A percentile compares a stretch with the other conserved stretches of the same genome.
phyloP scores from a whole-genome alignment of 64 coral and sea anemone genomes.

The Montipora efflorescens region DNA sequence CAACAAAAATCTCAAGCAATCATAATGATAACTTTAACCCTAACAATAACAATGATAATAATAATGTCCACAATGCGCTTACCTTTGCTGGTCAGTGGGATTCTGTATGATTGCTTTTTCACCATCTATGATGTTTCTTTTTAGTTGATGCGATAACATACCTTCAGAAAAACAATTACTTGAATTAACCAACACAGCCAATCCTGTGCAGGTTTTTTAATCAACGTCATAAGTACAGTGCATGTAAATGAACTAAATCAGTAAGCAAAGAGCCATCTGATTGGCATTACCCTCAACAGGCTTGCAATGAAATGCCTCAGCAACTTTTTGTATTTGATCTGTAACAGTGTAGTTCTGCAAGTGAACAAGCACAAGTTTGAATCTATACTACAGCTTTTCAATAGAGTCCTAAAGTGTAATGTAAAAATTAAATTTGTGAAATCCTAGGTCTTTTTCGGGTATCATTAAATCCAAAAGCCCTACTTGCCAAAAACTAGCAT shows the following conservation, averaged over 20 bases:
- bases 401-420: too few species aligned
- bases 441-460: too few species aligned
- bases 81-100: conserved; percentile 90
- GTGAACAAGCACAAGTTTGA: not conserved
- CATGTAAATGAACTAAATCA: too few species aligned
- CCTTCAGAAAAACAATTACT: conserved; percentile 62
- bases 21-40: too few species aligned
- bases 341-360: conserved; percentile 90
- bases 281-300: conserved; percentile 82
- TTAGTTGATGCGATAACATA: conserved; percentile 96
- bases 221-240: not conserved
- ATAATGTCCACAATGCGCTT: not conserved
- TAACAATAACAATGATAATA: not conserved
- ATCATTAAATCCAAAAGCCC: too few species aligned
- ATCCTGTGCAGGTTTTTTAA: not conserved
- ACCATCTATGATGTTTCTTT: conserved; percentile 93
- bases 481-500: too few species aligned
- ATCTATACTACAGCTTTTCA: not conserved
- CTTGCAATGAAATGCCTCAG: conserved; percentile 91
- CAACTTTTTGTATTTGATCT: conserved; percentile 93
- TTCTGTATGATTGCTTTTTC: conserved; percentile 96
- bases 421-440: too few species aligned
- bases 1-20: too few species aligned
- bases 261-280: not conserved
- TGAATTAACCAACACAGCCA: not conserved